Base-by-base conservation (phyloP, 2,888 invertebrate species). In the Aspidiotus destructor region DNA sequence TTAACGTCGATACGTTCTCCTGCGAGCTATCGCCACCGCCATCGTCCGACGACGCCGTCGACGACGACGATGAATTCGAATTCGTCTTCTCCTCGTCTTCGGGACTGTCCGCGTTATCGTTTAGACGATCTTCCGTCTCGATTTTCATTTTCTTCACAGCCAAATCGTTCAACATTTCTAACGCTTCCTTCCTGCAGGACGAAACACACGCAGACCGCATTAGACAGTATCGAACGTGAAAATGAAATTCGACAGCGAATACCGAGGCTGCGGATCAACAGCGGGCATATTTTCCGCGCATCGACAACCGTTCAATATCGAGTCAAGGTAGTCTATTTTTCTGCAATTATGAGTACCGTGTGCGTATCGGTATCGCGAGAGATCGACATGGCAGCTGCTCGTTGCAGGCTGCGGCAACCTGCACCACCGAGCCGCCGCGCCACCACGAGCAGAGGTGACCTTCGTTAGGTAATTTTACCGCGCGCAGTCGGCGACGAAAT, bases 121-220 rank as follows among this genome's bases (percentile, higher is more conserved):
- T 64, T 7, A 10, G 10, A 1, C 13, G 52, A 42, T 64, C 53
- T 17, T 64, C 64, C 15, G 55, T 44, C n/a, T 65, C 60, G 40
- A 13, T 44, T 65, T 58, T 57, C 57, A 65, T 72, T 73, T 89
- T 86, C 55, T 88, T 82, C 52, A 87, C 86, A 2, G 89, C 88
- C 74, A 90, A 80, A 77, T 90, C 90, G 76, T 86, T 88, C 62
- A 91, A 79, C 87, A 90, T 88, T 73, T 90, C 89, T 70, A 89
- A 85, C 69, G 91, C 91, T 81, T 91, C 90, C 79, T 89, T 85
- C 76, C 88, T 74, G 70, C 42, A 71, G 69, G 15, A 68, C 8
- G 55, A 17, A n/a, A n/a, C 15, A 9, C 15, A 54, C 15, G n/a
- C 5, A n/a, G 52, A n/a, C 17, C 9, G 9, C 55, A 8, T 16